Percentiles rank a stretch among this genome's conserved stretches.
These are phyloP conservation scores for Acrobasis consociella DNA, from an alignment of 2,888 invertebrate genomes.

Conservation along the genomic window DNA sequence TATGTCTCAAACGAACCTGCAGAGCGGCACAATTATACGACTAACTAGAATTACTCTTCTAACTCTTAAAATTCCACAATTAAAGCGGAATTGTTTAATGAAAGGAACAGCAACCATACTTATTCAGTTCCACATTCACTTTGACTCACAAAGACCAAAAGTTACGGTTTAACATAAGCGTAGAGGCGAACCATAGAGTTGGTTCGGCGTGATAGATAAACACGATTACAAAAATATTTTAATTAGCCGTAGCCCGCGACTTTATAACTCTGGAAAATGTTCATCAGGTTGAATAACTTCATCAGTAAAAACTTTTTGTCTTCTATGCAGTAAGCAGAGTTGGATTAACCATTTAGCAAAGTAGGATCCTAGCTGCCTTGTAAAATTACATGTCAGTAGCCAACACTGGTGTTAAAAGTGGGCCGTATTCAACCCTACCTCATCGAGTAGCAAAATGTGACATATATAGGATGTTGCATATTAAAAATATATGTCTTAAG, in stretches of 20 bases:
- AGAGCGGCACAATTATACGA: slow-evolving; percentile 47
- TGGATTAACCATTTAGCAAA: too few species aligned
- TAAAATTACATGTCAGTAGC: too few species aligned
- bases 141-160: slow-evolving; percentile 20
- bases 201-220: background rate
- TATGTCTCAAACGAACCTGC: slow-evolving; percentile 5
- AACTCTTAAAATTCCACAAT: slow-evolving; percentile 63
- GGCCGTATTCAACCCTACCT: too few species aligned
- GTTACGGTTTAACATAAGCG: slow-evolving; percentile 24
- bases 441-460: too few species aligned
- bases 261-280: too few species aligned
- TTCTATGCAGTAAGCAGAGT: slow-evolving; percentile 39
- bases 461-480: too few species aligned
- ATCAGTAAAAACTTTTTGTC: slow-evolving; percentile 51
- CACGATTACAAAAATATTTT: background rate
- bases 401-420: too few species aligned
- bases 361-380: too few species aligned
- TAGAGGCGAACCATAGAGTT: background rate
- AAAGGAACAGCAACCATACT: slow-evolving; percentile 67
- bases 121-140: slow-evolving; percentile 60
- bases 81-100: slow-evolving; percentile 60
- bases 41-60: slow-evolving; percentile 46
- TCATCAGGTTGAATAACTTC: too few species aligned
- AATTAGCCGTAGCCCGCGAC: too few species aligned
- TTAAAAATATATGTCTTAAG: too few species aligned